Conservation (phyloP, 2,797 vertebrate genomes). For the Pangasius sanitwongsei region DNA sequence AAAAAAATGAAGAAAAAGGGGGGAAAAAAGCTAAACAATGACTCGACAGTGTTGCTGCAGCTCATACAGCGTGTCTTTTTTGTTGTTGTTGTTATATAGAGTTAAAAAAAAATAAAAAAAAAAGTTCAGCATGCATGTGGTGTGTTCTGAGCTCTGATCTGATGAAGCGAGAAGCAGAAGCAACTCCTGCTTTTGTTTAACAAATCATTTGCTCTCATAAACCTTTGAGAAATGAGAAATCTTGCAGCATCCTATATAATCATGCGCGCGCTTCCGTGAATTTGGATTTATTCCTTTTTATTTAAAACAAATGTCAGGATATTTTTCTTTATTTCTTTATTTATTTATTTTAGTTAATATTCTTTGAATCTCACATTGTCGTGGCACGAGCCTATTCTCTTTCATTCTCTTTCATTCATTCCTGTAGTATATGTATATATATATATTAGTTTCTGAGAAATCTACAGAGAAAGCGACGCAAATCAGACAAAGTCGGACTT, state of each 20-base stretch:
- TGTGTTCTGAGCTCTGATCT: neutral
- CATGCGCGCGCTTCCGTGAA: neutral
- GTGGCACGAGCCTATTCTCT: neutral
- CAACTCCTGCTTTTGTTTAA: conserved; percentile 9
- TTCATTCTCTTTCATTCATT: neutral
- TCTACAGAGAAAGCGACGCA: neutral
- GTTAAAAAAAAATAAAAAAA: neutral
- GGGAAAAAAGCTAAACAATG: neutral
- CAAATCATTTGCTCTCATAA: neutral
- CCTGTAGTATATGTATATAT: neutral
- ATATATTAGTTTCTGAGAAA: neutral
- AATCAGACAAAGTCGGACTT: neutral
- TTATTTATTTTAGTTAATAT: neutral
- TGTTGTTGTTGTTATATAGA: neutral
- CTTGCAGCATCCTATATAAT: too few species aligned
- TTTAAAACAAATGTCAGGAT: neutral
- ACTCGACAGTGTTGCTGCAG: neutral
- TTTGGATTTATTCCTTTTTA: neutral
- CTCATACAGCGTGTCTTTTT: neutral
- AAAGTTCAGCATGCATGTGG: neutral
- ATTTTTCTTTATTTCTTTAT: neutral
- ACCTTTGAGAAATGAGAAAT: neutral
- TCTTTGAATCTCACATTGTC: neutral
- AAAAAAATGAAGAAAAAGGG: neutral
- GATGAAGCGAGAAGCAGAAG: neutral